phyloP scores from a whole-genome alignment of 2,797 vertebrate species.

The Myotis planiceps region DNA sequence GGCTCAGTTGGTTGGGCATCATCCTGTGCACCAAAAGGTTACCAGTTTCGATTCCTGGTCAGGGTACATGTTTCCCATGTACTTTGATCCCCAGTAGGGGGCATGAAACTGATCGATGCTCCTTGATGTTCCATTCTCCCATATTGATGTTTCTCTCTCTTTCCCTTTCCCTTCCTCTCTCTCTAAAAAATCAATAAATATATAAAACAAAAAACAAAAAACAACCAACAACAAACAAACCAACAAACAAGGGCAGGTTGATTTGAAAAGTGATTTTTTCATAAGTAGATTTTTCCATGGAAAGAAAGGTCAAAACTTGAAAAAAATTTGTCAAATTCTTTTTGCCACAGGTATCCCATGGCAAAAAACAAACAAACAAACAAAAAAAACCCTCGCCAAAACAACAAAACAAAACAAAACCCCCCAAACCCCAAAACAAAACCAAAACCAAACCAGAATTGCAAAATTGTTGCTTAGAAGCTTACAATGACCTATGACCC shows the following conservation, averaged over 20 bases:
- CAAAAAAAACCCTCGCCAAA: background rate
- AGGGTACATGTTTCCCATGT: no score
- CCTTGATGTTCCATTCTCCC: background rate
- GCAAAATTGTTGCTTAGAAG: constrained; percentile 42
- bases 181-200: background rate
- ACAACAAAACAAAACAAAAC: background rate
- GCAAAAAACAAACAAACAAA: background rate
- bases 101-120: background rate
- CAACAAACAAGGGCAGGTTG: background rate
- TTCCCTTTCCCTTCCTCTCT: background rate
- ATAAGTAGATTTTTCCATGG: constrained; percentile 16
- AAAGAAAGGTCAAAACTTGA: constrained; percentile 47
- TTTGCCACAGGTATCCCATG: background rate
- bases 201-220: no score
- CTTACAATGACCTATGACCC: constrained; percentile 52
- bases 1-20: background rate
- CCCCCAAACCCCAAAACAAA: background rate
- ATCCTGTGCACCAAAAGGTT: background rate
- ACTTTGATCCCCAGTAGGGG: background rate
- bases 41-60: background rate
- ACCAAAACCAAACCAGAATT: background rate
- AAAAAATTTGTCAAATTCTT: constrained; percentile 49
- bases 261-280: constrained; percentile 58
- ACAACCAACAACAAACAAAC: background rate
- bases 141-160: background rate